These are phyloP conservation scores for Callorhinus ursinus DNA, from an alignment of 2,113 vertebrate genomes.

Conservation along the genomic window DNA sequence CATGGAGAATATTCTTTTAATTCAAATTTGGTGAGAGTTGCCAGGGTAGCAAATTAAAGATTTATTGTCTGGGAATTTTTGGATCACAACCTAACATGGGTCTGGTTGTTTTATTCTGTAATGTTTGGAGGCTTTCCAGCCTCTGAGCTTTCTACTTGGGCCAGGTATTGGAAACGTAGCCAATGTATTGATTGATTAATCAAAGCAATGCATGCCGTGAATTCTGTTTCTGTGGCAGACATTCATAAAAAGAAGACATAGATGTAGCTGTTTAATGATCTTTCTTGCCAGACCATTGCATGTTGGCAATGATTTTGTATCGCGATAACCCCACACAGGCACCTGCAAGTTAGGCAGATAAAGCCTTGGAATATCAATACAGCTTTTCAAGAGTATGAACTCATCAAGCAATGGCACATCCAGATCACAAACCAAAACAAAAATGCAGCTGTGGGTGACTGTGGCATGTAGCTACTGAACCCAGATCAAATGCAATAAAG, in stretches of 20 bases:
- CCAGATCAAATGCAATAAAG: constrained; percentile 73
- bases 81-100: constrained; percentile 84
- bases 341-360: neutral
- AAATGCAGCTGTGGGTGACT: neutral
- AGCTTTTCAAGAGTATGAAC: constrained; percentile 21
- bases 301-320: constrained; percentile 54
- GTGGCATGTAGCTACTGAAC: constrained; percentile 39
- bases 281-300: constrained; percentile 70
- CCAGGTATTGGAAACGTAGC: constrained; percentile 81
- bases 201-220: constrained; percentile 83
- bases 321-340: neutral
- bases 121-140: constrained; percentile 84
- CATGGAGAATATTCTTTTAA: constrained; percentile 83
- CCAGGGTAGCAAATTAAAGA: constrained; percentile 86
- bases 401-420: neutral
- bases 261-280: constrained; percentile 65
- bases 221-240: constrained; percentile 76
- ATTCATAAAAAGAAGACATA: constrained; percentile 74
- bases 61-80: constrained; percentile 86
- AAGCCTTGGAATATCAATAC: neutral
- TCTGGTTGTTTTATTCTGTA: constrained; percentile 84
- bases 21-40: constrained; percentile 83
- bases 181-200: constrained; percentile 86
- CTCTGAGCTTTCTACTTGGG: constrained; percentile 76
- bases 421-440: constrained; percentile 65